These are phyloP conservation scores for Hylaeus volcanicus DNA, from an alignment of 1,140 invertebrate species.

Conservation along the genomic window DNA sequence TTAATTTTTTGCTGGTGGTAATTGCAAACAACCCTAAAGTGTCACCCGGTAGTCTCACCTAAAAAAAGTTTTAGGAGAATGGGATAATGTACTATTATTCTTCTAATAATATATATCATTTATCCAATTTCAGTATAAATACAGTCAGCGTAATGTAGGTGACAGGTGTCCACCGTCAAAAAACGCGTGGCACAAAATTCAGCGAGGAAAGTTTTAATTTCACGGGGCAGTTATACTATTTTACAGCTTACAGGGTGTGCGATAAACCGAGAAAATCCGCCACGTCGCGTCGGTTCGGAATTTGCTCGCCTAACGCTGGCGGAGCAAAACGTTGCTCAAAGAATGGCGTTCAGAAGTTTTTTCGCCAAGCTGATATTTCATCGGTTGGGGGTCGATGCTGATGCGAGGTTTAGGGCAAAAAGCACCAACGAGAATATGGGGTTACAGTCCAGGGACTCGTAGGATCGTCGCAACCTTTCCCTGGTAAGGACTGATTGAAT, in stretches of 20 bases:
- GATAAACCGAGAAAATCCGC: neutral
- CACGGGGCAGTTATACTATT: neutral
- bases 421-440: neutral
- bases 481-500: slow-evolving; percentile 23
- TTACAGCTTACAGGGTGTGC: neutral
- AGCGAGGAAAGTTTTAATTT: too few species aligned
- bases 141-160: too few species aligned
- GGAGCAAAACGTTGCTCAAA: neutral
- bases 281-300: neutral
- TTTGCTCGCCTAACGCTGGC: neutral
- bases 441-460: neutral
- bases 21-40: too few species aligned
- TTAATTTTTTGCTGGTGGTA: too few species aligned
- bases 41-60: too few species aligned
- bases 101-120: too few species aligned
- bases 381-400: neutral
- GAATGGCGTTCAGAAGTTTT: neutral
- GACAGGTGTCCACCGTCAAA: too few species aligned
- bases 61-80: too few species aligned
- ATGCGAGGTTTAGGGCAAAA: neutral
- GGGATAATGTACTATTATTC: too few species aligned
- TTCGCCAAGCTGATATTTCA: too few species aligned
- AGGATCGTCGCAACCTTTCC: neutral
- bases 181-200: too few species aligned
- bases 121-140: too few species aligned